phyloP scores from a whole-genome alignment of 2,888 invertebrate species.

The Ptychoptera contaminata region DNA sequence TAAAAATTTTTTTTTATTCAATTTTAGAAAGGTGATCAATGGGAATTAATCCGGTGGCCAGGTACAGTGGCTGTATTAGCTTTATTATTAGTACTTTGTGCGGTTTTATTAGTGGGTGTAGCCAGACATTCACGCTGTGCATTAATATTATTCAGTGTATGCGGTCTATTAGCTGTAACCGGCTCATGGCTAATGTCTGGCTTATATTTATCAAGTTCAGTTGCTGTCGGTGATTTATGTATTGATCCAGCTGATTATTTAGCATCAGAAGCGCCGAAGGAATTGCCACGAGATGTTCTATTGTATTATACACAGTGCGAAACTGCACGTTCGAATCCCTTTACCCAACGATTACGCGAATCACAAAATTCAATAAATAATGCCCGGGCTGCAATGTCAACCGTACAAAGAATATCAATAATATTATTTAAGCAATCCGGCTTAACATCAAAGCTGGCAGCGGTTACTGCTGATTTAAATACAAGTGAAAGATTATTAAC shows the following conservation, averaged over 20 bases:
- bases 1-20: constrained; percentile 4
- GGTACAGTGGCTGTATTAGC: constrained; percentile 79
- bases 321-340: constrained; percentile 59
- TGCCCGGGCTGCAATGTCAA: constrained; percentile 32
- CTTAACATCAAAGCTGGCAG: constrained; percentile 57
- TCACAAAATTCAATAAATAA: constrained; percentile 50
- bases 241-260: constrained; percentile 71
- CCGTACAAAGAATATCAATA: constrained; percentile 27
- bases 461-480: constrained; percentile 61
- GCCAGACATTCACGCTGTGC: constrained; percentile 79
- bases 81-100: constrained; percentile 70
- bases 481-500: constrained; percentile 57
- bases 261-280: constrained; percentile 42
- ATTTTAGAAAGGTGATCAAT: constrained; percentile 48
- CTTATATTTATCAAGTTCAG: constrained; percentile 67
- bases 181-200: constrained; percentile 82
- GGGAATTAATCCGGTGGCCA: constrained; percentile 71
- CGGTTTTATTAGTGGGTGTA: constrained; percentile 78
- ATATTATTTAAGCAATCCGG: constrained; percentile 34
- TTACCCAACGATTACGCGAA: constrained; percentile 66
- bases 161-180: constrained; percentile 71
- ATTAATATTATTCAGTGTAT: constrained; percentile 76
- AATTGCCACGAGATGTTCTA: constrained; percentile 43
- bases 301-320: constrained; percentile 74
- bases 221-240: constrained; percentile 75